Conservation (phyloP, 2,797 vertebrate genomes). For the Pseudotriccus pelzelni region DNA sequence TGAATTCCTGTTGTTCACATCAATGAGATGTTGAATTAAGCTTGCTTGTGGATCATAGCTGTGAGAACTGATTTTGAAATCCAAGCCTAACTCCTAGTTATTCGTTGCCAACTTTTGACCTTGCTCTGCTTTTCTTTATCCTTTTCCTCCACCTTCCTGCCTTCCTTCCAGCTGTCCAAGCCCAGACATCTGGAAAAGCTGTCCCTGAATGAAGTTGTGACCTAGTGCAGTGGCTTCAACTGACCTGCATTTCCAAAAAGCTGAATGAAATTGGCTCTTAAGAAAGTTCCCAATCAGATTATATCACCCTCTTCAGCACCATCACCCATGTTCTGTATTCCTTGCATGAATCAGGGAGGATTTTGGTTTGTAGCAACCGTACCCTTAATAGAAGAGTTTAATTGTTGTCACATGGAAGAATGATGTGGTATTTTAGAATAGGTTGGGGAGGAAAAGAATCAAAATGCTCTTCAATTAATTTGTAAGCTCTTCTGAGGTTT, state of each 20-base stretch:
- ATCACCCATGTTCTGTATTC: not conserved
- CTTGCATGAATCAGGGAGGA: not conserved
- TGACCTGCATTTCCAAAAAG: not conserved
- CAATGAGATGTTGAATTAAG: not conserved
- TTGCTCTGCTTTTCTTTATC: not conserved
- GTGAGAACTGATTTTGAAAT: not conserved
- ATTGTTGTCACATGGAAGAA: not conserved
- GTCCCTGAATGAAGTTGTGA: not conserved
- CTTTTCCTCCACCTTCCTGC: not conserved
- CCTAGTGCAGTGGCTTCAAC: not conserved
- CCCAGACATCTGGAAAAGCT: not conserved
- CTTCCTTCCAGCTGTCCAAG: not conserved
- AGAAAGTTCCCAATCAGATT: not conserved
- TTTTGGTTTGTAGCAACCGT: not conserved
- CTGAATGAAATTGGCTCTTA: not conserved
- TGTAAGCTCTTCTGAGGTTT: not conserved
- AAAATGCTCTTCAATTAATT: constrained; percentile 13
- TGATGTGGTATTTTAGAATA: not conserved
- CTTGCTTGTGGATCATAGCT: not conserved
- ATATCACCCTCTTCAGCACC: not conserved
- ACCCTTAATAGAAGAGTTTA: not conserved
- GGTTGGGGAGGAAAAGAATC: not conserved
- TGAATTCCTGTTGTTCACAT: not conserved
- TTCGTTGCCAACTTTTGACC: not conserved
- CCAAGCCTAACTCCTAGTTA: not conserved